Conservation (phyloP, 2,113 vertebrate genomes). For the Pseudorhombus dupliciocellatus region DNA sequence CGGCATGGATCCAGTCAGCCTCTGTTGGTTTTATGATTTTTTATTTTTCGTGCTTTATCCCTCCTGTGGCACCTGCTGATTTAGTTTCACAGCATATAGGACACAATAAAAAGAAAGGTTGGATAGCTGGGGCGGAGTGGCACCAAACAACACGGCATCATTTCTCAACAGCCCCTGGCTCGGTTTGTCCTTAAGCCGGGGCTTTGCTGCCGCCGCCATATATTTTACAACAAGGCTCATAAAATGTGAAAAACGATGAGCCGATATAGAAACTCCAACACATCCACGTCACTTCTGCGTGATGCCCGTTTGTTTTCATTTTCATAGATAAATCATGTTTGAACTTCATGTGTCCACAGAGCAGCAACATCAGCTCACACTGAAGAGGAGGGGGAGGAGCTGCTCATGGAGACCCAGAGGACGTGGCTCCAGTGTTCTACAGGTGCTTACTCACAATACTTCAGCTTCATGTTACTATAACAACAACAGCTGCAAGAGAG, state of each 20-base stretch:
- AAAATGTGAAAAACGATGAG: conserved; percentile 2
- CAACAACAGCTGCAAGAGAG: neutral
- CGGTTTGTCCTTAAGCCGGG: conserved; percentile 22
- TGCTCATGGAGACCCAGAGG: neutral
- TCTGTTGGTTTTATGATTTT: conserved; percentile 43
- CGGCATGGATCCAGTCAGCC: neutral
- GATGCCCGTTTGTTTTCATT: neutral
- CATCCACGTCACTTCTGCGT: neutral
- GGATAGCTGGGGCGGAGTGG: neutral
- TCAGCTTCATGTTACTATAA: neutral
- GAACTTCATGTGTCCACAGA: neutral
- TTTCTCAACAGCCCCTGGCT: conserved; percentile 1
- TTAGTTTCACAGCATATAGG: conserved; percentile 29
- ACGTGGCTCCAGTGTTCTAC: neutral
- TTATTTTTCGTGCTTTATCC: conserved; percentile 25
- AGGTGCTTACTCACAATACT: neutral
- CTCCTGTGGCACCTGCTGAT: conserved; percentile 30
- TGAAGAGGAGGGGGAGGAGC: neutral
- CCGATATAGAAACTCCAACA: neutral
- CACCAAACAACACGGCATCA: conserved; percentile 15
- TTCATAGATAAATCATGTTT: neutral
- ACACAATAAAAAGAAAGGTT: conserved; percentile 34
- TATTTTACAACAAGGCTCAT: conserved; percentile 6
- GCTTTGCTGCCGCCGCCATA: neutral
- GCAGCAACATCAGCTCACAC: neutral